These are phyloP conservation scores for Acrocephalus arundinaceus DNA, from an alignment of 2,113 vertebrate species.

Conservation along the genomic window DNA sequence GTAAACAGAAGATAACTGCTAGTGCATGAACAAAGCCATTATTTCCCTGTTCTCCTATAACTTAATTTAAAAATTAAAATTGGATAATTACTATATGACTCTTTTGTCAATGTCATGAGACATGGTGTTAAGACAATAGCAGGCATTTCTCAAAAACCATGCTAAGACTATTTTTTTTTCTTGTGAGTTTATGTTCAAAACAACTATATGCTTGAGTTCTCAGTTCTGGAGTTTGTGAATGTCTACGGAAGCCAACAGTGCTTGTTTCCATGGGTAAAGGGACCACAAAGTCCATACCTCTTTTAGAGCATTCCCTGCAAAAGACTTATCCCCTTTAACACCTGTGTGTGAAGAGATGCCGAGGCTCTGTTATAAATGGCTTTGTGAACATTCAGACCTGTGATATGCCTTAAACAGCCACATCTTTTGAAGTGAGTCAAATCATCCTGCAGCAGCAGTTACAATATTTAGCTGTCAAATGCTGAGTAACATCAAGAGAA, in stretches of 20 bases:
- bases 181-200: not conserved
- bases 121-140: not conserved
- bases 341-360: not conserved
- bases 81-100: slow-evolving; percentile 51
- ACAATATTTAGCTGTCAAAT: not conserved
- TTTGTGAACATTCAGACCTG: not conserved
- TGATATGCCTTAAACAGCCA: not conserved
- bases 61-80: slow-evolving; percentile 56
- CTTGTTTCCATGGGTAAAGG: not conserved
- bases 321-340: not conserved
- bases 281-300: not conserved
- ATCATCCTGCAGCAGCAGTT: not conserved
- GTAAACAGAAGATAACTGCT: slow-evolving; percentile 23
- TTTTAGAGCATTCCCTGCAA: not conserved
- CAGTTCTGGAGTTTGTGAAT: not conserved
- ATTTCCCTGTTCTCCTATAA: slow-evolving; percentile 20
- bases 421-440: not conserved
- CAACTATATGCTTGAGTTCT: not conserved
- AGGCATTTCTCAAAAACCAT: not conserved
- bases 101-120: slow-evolving; percentile 17
- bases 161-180: not conserved
- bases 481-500: not conserved
- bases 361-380: not conserved
- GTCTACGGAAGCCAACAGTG: not conserved
- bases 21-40: slow-evolving; percentile 23